phyloP scores from a whole-genome alignment of 2,888 invertebrate genomes.

The Galeopsomyia nigrocyanea region DNA sequence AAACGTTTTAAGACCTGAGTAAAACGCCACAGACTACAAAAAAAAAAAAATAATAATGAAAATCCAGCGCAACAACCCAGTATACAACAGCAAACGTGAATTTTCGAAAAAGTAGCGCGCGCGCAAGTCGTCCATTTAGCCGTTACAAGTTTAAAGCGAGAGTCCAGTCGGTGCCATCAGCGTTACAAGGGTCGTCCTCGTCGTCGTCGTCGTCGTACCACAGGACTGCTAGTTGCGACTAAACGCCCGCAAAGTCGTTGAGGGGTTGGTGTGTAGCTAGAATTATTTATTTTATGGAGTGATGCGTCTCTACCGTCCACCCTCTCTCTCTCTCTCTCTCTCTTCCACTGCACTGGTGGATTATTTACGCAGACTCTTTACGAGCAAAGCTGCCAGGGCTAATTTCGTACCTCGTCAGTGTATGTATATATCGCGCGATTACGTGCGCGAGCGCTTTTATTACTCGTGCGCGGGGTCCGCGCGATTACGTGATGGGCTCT shows the following conservation, averaged over 20 bases:
- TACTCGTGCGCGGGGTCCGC: not conserved
- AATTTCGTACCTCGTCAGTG: not conserved
- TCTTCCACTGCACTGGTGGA: constrained; percentile 13
- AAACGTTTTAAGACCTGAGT: no score
- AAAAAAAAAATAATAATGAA: no score
- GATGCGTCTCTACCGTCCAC: constrained; percentile 19
- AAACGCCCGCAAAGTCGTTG: constrained; percentile 34
- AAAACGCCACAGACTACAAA: no score
- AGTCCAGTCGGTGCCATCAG: constrained; percentile 14
- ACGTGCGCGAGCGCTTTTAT: no score
- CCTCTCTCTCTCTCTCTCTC: not conserved
- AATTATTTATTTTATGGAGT: constrained; percentile 45
- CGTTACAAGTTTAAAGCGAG: no score
- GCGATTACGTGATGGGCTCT: not conserved
- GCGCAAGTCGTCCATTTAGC: not conserved
- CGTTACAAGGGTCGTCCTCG: not conserved
- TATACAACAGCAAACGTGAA: not conserved
- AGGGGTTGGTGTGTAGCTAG: constrained; percentile 6
- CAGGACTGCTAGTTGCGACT: constrained; percentile 5
- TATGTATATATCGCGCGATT: no score
- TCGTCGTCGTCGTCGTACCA: not conserved
- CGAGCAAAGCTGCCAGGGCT: not conserved
- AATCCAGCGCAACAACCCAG: no score
- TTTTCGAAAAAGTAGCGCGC: not conserved
- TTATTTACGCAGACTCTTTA: constrained; percentile 42